Evolutionary conservation across 2,888 invertebrate species (phyloP).

Genomic region (Carterocephalus palaemon): DNA sequence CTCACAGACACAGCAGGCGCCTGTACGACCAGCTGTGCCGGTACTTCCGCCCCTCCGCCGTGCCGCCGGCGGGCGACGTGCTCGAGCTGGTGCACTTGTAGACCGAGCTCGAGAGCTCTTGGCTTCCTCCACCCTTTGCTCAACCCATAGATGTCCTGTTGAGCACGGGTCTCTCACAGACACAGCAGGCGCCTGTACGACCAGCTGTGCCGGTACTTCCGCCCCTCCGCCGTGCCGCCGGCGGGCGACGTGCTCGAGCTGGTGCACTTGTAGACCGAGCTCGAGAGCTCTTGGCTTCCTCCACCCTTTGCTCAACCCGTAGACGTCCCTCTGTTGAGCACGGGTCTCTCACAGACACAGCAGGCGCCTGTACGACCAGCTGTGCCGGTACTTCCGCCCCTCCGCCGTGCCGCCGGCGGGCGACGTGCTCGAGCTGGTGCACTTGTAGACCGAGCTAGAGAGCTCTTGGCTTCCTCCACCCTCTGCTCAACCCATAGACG

Average conservation of each 20-base stretch:
- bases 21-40: slow-evolving; percentile 87
- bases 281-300: no score
- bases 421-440: slow-evolving; percentile 86
- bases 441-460: slow-evolving; percentile 40
- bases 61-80: slow-evolving; percentile 88
- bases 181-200: slow-evolving; percentile 87
- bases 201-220: slow-evolving; percentile 85
- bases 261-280: slow-evolving; percentile 59
- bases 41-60: slow-evolving; percentile 87
- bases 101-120: no score
- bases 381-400: slow-evolving; percentile 87
- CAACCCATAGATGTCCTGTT: no score
- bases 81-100: slow-evolving; percentile 82
- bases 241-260: slow-evolving; percentile 86
- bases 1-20: no score
- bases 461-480: no score
- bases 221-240: slow-evolving; percentile 88
- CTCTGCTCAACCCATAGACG: no score
- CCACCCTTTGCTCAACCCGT: no score
- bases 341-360: no score
- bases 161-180: no score
- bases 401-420: slow-evolving; percentile 87
- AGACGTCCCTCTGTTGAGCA: no score
- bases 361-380: slow-evolving; percentile 84
- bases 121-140: no score